These are phyloP conservation scores for Xanthorhoe designata DNA, from an alignment of 2,888 invertebrate species.

Conservation along the genomic window DNA sequence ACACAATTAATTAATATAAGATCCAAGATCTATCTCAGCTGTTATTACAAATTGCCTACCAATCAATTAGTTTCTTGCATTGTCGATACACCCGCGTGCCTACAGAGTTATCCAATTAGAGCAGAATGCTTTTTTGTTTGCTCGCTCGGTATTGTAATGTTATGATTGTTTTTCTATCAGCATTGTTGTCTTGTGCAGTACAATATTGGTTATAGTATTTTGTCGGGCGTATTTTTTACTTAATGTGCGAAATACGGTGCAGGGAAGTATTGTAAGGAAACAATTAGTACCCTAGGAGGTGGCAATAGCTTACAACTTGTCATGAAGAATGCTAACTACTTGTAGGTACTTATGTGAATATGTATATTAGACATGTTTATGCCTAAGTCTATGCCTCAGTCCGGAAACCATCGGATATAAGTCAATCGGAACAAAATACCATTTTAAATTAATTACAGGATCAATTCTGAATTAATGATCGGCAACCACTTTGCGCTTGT, in stretches of 20 bases:
- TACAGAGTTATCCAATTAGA: slow-evolving; percentile 41
- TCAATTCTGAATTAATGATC: neutral
- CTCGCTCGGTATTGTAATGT: slow-evolving; percentile 28
- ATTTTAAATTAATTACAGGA: too few species aligned
- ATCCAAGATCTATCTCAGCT: neutral
- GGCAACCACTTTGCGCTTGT: slow-evolving; percentile 9
- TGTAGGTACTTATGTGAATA: too few species aligned
- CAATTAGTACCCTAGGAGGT: too few species aligned
- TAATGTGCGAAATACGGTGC: too few species aligned
- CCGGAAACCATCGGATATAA: too few species aligned
- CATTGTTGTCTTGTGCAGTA: slow-evolving; percentile 13
- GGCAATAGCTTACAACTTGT: too few species aligned
- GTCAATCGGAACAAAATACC: too few species aligned
- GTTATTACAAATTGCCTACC: slow-evolving; percentile 17
- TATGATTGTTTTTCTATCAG: slow-evolving; percentile 30
- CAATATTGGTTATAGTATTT: neutral
- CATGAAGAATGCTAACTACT: too few species aligned
- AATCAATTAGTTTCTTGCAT: slow-evolving; percentile 37
- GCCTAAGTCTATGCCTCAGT: too few species aligned
- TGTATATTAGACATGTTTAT: too few species aligned
- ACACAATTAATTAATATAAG: neutral
- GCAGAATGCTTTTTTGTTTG: slow-evolving; percentile 25
- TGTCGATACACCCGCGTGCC: slow-evolving; percentile 33
- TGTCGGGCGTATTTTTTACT: too few species aligned
- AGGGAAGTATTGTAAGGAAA: too few species aligned